These are phyloP conservation scores for Plebejus argus DNA, from an alignment of 2,888 invertebrate genomes.

Conservation along the genomic window DNA sequence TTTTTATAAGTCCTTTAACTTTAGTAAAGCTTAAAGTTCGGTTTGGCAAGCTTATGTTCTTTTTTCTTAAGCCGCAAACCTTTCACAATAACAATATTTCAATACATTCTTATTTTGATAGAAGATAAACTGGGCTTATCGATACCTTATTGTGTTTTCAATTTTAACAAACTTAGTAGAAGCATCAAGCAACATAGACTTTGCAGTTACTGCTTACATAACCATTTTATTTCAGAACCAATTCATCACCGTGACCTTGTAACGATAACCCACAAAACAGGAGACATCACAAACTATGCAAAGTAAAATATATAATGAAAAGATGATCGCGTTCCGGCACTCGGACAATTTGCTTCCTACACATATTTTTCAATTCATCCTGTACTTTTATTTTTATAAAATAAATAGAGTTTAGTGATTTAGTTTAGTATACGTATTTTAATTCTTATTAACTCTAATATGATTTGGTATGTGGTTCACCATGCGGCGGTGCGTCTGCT, in stretches of 20 bases:
- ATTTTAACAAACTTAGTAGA: background rate
- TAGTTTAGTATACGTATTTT: background rate
- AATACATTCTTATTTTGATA: too few species aligned
- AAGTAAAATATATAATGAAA: conserved; percentile 5
- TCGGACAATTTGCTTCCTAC: background rate
- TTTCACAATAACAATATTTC: background rate
- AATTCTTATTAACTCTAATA: too few species aligned
- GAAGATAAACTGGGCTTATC: too few species aligned
- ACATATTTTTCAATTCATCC: conserved; percentile 1
- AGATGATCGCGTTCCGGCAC: conserved; percentile 6
- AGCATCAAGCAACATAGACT: background rate
- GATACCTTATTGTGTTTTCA: too few species aligned
- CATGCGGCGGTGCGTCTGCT: background rate
- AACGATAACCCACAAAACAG: background rate
- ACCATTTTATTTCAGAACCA: background rate
- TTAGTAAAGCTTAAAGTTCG: background rate
- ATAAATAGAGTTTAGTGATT: background rate
- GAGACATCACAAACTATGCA: background rate
- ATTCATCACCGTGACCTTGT: background rate
- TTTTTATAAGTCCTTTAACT: background rate
- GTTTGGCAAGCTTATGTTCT: background rate
- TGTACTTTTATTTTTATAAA: background rate
- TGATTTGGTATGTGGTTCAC: background rate
- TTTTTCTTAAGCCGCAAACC: background rate
- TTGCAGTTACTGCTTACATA: background rate